Conservation (phyloP, 2,113 vertebrate species). For the Dunckerocampus dactyliophorus region DNA sequence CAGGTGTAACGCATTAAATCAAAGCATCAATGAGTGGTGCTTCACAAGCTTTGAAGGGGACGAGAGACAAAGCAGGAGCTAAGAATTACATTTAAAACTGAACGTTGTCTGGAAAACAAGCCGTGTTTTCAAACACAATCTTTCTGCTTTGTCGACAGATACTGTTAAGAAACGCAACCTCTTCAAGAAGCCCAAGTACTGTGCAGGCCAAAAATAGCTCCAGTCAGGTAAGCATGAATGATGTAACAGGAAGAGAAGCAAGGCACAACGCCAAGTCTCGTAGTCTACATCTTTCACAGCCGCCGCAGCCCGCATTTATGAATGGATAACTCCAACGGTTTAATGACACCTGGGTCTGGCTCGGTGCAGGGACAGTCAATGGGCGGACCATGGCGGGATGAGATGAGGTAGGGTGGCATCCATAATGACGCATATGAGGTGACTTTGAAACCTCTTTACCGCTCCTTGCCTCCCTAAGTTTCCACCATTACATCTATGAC, state of each 20-base stretch:
- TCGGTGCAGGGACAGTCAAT: slow-evolving; percentile 38
- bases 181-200: slow-evolving; percentile 46
- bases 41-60: neutral
- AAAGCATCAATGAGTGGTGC: neutral
- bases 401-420: slow-evolving; percentile 25
- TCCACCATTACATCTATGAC: neutral
- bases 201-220: slow-evolving; percentile 65
- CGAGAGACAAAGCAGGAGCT: neutral
- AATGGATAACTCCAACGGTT: slow-evolving; percentile 54
- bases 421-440: slow-evolving; percentile 21
- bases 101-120: slow-evolving; percentile 10
- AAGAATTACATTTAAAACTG: neutral
- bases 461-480: neutral
- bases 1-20: neutral
- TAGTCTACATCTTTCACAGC: slow-evolving; percentile 52
- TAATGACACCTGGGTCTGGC: slow-evolving; percentile 47
- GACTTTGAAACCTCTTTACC: slow-evolving; percentile 28
- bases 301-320: slow-evolving; percentile 59
- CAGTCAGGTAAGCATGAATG: slow-evolving; percentile 67
- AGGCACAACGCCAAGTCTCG: slow-evolving; percentile 56
- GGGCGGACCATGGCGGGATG: slow-evolving; percentile 30
- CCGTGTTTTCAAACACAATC: slow-evolving; percentile 35
- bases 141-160: slow-evolving; percentile 54
- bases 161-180: slow-evolving; percentile 48
- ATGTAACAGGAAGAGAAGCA: slow-evolving; percentile 58